Percentiles rank a stretch among this genome's conserved stretches.
Evolutionary conservation across 2,113 vertebrate species (phyloP).

Genomic region (Erythrolamprus reginae): DNA sequence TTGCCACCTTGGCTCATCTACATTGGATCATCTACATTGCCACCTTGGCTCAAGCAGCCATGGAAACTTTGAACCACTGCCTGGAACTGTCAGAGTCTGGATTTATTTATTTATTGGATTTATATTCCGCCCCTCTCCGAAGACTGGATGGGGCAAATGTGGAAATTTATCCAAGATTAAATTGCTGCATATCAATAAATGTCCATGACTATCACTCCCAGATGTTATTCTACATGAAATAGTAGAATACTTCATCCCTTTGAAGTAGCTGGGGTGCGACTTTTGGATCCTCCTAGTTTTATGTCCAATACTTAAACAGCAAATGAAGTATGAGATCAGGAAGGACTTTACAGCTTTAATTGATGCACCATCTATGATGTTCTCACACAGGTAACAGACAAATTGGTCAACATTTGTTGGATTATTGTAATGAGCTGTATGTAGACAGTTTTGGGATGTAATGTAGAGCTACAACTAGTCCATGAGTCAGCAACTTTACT

Average conservation of each 20-base stretch:
- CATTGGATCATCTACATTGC: not conserved
- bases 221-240: not conserved
- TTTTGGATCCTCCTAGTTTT: not conserved
- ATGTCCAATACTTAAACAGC: not conserved
- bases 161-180: not conserved
- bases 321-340: not conserved
- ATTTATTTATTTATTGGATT: no score
- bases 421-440: not conserved
- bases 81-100: not conserved
- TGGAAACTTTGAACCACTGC: not conserved
- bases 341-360: not conserved
- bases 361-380: not conserved
- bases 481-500: not conserved
- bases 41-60: not conserved
- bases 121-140: no score
- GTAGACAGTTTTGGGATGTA: not conserved
- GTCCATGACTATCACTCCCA: not conserved
- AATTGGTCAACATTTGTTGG: not conserved
- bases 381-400: not conserved
- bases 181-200: not conserved
- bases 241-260: no score
- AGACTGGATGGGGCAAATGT: not conserved
- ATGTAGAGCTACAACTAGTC: not conserved
- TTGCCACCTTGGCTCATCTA: no score
- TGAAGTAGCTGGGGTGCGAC: not conserved